Evolutionary conservation across 2,888 invertebrate genomes (phyloP).

Genomic region (Dasysyrphus albostriatus): DNA sequence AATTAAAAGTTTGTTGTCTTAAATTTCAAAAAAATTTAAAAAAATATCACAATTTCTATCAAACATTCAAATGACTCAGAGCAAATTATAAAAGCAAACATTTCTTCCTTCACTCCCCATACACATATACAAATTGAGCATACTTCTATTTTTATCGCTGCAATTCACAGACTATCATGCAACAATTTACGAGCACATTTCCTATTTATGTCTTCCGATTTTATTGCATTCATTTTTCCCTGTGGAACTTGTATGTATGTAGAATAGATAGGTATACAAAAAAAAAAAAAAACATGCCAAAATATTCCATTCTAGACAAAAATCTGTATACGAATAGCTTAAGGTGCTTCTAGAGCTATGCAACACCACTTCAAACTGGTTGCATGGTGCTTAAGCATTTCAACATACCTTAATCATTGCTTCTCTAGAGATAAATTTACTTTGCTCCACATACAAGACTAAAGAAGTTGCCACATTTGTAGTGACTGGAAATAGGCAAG

Average conservation of each 20-base stretch:
- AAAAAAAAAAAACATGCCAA: slow-evolving; percentile 29
- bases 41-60: neutral
- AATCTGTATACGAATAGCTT: slow-evolving; percentile 24
- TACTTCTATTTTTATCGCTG: slow-evolving; percentile 33
- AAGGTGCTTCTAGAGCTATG: slow-evolving; percentile 40
- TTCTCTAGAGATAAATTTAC: slow-evolving; percentile 50
- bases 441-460: slow-evolving; percentile 68
- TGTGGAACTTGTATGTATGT: neutral
- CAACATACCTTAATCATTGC: slow-evolving; percentile 49
- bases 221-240: slow-evolving; percentile 37
- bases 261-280: neutral
- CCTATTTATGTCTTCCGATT: slow-evolving; percentile 62
- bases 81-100: slow-evolving; percentile 1
- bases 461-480: slow-evolving; percentile 53
- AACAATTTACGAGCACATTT: slow-evolving; percentile 44
- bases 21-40: too few relatives aligned
- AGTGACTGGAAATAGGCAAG: slow-evolving; percentile 44
- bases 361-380: slow-evolving; percentile 49
- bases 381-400: slow-evolving; percentile 47
- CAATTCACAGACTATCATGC: neutral
- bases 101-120: neutral
- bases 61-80: slow-evolving; percentile 36
- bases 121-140: neutral
- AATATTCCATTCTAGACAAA: slow-evolving; percentile 61
- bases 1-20: too few relatives aligned